A percentile compares a stretch with the other conserved stretches of the same genome.
Evolutionary conservation across 2,888 invertebrate species (phyloP).

Genomic region (Leptinotarsa haldemani): DNA sequence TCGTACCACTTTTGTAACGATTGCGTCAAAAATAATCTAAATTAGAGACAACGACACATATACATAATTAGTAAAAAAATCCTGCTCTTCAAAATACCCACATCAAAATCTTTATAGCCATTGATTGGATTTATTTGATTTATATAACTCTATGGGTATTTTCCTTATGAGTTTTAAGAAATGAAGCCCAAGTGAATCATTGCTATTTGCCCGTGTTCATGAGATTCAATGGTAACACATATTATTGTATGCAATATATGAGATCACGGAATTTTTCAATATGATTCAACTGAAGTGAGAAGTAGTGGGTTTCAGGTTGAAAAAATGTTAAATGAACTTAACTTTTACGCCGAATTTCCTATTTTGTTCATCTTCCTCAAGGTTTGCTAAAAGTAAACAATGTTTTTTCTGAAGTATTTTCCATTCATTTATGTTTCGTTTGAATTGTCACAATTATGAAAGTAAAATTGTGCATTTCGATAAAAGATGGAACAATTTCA

Average conservation of each 20-base stretch:
- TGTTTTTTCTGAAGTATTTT: too few relatives aligned
- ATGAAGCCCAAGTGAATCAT: slow-evolving; percentile 31
- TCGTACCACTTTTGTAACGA: slow-evolving; percentile 56
- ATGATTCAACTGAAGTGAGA: too few relatives aligned
- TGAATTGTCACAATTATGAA: too few relatives aligned
- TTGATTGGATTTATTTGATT: slow-evolving; percentile 26
- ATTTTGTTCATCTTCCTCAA: too few relatives aligned
- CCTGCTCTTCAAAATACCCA: slow-evolving; percentile 34
- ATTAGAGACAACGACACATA: slow-evolving; percentile 67
- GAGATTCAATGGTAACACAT: background rate
- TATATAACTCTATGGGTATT: slow-evolving; percentile 17
- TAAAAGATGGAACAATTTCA: too few relatives aligned
- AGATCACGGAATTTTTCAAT: background rate
- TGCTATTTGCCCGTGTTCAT: background rate
- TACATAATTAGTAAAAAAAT: slow-evolving; percentile 49
- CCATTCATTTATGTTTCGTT: too few relatives aligned
- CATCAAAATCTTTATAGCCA: slow-evolving; percentile 35
- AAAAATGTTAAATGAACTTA: too few relatives aligned
- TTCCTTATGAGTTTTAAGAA: slow-evolving; percentile 32
- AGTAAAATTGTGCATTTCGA: too few relatives aligned
- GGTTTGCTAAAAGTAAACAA: too few relatives aligned
- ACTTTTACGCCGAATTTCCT: too few relatives aligned
- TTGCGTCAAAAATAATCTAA: slow-evolving; percentile 58
- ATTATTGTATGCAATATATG: background rate
- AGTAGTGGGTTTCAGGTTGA: too few relatives aligned